Evolutionary conservation across 2,888 invertebrate species (phyloP), one percentile per base, ranked within the genome.

Genomic region (Aleiodes alternator): DNA sequence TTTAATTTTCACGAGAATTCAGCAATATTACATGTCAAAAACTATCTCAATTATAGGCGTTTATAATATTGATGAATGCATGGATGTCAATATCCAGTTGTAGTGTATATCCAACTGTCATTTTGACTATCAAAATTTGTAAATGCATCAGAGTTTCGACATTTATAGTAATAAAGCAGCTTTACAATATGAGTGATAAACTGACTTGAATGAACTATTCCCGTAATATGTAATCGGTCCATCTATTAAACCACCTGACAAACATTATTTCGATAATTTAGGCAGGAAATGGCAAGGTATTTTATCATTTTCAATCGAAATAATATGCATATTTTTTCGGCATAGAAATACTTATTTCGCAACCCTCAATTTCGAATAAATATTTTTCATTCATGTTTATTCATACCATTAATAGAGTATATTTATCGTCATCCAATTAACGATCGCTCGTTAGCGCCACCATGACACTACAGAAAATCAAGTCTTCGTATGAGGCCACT

Each of bases 31-130:
- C 43, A 43, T 48, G 57, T 50, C 70, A 71, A 50, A 84, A 85
- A 84, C 84, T 83, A 82, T 82, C 84, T 82, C 84, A 84, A 86
- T 86, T 85, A 83, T 82, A 80, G 80, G 80, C 80, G 29, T 82
- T 79, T 84, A 84, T 83, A 84, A 84, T 85, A 85, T 85, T 83
- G 85, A 83, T 83, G 83, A 85, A 84, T 85, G 84, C 84, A 86
- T 86, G 82, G 83, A 83, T 8, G 16, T 14, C 23, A n/a, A 61
- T 61, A 34, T 29, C 38, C 34, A n/a, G 16, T 34, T 55, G 69
- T 23, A 23, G 23, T 23, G 23, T 11, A 53, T 51, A 61, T 72
- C 43, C 48, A 64, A 48, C 43, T 64, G 64, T 64, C 48, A 64
- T 43, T 64, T 16, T 55, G 8, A n/a, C 55, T 55, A 16, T 55